Evolutionary conservation across 2,888 invertebrate genomes (phyloP).

Genomic region (Pomacea canaliculata): DNA sequence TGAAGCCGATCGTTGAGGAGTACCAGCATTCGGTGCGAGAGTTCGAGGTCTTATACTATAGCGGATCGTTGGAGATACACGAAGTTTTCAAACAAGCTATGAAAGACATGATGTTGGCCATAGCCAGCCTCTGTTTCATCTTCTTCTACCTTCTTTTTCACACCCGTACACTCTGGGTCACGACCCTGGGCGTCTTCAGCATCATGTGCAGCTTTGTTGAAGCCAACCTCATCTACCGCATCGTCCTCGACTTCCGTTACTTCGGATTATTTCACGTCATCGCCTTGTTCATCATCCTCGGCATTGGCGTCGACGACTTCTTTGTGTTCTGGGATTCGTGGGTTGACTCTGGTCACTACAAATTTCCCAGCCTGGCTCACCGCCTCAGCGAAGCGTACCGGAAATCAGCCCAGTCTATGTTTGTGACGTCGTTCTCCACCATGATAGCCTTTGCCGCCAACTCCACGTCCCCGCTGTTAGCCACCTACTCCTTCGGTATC

Average conservation of each 20-base stretch:
- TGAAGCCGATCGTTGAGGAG: constrained; percentile 37
- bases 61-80: constrained; percentile 21
- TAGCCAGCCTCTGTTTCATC: constrained; percentile 48
- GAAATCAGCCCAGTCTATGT: constrained; percentile 48
- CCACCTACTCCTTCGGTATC: constrained; percentile 56
- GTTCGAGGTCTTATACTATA: constrained; percentile 45
- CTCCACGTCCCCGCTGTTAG: constrained; percentile 52
- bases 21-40: not conserved
- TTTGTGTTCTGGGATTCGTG: constrained; percentile 57
- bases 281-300: constrained; percentile 51
- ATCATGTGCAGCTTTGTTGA: constrained; percentile 49
- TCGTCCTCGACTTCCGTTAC: constrained; percentile 46
- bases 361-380: constrained; percentile 41
- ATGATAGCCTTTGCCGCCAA: constrained; percentile 52
- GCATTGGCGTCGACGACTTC: constrained; percentile 53
- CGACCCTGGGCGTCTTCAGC: constrained; percentile 42
- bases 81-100: constrained; percentile 31
- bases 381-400: constrained; percentile 49
- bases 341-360: constrained; percentile 39
- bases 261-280: constrained; percentile 55
- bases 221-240: constrained; percentile 50
- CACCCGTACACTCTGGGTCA: constrained; percentile 50
- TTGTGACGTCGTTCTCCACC: constrained; percentile 55
- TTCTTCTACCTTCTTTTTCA: constrained; percentile 49
- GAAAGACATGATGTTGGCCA: constrained; percentile 42